Conservation (phyloP, 2,888 invertebrate species). For the Eristalinus aeneus region DNA sequence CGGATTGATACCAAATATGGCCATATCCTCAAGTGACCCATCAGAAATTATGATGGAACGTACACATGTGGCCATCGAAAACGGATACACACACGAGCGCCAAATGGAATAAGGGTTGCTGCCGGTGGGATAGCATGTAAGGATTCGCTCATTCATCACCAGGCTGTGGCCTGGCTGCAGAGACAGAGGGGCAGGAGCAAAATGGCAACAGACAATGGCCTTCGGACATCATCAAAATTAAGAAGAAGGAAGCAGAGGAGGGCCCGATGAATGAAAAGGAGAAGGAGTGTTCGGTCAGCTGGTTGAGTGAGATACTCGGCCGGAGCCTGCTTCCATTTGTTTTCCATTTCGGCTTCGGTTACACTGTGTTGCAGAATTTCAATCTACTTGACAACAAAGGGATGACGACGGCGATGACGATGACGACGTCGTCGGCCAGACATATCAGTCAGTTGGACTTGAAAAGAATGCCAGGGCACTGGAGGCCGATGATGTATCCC, state of each 20-base stretch:
- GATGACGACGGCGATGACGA: background rate
- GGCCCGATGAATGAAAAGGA: conserved; percentile 9
- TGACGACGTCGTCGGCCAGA: conserved; percentile 15
- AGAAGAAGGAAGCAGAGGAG: conserved; percentile 9
- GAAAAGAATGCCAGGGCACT: conserved; percentile 21
- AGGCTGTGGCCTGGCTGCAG: conserved; percentile 20
- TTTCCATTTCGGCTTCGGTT: conserved; percentile 54
- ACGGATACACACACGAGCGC: conserved; percentile 14
- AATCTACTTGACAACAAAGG: conserved; percentile 54
- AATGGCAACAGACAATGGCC: conserved; percentile 69
- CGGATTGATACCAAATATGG: conserved; percentile 62
- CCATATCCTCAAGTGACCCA: conserved; percentile 69
- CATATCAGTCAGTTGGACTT: conserved; percentile 31
- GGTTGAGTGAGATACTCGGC: conserved; percentile 54
- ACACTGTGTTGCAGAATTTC: conserved; percentile 57
- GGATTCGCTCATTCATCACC: conserved; percentile 67
- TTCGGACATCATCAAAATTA: conserved; percentile 63
- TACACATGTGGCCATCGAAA: conserved; percentile 63
- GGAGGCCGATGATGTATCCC: conserved; percentile 24
- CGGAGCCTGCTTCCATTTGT: conserved; percentile 42
- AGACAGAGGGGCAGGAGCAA: conserved; percentile 33
- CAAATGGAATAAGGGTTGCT: conserved; percentile 61
- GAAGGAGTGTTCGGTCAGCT: conserved; percentile 55
- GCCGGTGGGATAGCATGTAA: conserved; percentile 40
- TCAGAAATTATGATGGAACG: conserved; percentile 70